These are phyloP conservation scores for Ctenochaetus hawaiiensis DNA, from an alignment of 2,797 vertebrate genomes.

Conservation along the genomic window DNA sequence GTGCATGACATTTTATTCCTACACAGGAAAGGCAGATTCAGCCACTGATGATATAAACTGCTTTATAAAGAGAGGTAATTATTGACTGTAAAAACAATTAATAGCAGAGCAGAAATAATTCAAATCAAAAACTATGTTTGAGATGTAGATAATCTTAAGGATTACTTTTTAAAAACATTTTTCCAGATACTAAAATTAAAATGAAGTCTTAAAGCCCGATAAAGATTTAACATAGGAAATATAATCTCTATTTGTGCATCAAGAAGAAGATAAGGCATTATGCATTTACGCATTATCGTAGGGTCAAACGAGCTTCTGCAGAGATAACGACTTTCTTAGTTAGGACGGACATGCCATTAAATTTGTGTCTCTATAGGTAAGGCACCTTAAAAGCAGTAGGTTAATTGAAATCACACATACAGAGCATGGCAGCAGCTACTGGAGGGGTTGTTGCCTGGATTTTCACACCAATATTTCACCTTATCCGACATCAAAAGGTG, in stretches of 20 bases:
- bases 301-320: slow-evolving; percentile 43
- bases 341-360: slow-evolving; percentile 58
- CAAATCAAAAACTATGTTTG: neutral
- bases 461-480: slow-evolving; percentile 40
- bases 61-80: neutral
- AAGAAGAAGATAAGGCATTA: slow-evolving; percentile 8
- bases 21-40: neutral
- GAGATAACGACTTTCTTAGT: slow-evolving; percentile 64
- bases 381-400: slow-evolving; percentile 47
- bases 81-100: neutral
- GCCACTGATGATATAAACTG: neutral
- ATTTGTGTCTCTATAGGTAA: slow-evolving; percentile 66
- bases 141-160: neutral
- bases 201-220: neutral
- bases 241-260: slow-evolving; percentile 5
- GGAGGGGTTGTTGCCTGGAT: neutral
- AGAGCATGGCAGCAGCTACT: slow-evolving; percentile 14
- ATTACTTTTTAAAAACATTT: neutral
- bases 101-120: neutral
- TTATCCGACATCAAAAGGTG: slow-evolving; percentile 33
- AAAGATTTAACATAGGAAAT: neutral
- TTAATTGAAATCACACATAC: slow-evolving; percentile 69
- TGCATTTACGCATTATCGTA: slow-evolving; percentile 38
- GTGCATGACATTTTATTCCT: neutral
- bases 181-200: slow-evolving; percentile 10